Evolutionary conservation across 2,113 vertebrate genomes (phyloP).

Genomic region (Callipepla californica): DNA sequence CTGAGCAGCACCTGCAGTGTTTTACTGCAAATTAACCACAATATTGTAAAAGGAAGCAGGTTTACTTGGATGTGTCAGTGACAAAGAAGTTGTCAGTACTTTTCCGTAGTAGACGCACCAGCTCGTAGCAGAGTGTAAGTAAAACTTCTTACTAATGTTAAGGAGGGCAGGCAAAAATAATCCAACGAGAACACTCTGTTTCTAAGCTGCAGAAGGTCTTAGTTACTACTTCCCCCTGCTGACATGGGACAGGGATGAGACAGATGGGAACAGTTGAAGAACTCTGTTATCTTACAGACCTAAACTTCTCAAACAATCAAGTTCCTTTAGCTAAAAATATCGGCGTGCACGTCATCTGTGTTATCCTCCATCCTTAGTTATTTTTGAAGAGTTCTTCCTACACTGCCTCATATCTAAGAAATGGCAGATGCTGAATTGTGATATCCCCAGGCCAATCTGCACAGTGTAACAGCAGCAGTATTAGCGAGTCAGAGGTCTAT

Average conservation of each 20-base stretch:
- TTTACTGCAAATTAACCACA: conserved; percentile 27
- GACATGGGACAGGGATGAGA: conserved; percentile 48
- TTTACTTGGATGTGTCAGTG: not conserved
- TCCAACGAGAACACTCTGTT: conserved; percentile 32
- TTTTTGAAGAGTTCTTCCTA: not conserved
- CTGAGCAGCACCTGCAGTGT: conserved; percentile 22
- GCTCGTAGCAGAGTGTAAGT: conserved; percentile 49
- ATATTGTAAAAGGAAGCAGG: not conserved
- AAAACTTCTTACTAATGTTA: conserved; percentile 57
- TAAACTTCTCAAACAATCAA: conserved; percentile 21
- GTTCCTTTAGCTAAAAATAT: conserved; percentile 20
- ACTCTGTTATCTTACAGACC: conserved; percentile 13
- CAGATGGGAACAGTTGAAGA: conserved; percentile 48
- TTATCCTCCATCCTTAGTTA: not conserved
- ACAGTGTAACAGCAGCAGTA: not conserved
- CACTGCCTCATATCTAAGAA: not conserved
- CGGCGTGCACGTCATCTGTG: not conserved
- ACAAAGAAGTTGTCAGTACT: conserved; percentile 37
- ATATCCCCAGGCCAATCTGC: not conserved
- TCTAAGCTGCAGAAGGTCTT: conserved; percentile 52
- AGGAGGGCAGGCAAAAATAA: conserved; percentile 57
- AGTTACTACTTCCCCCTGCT: conserved; percentile 72
- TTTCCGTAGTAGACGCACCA: not conserved
- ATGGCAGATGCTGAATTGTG: not conserved
- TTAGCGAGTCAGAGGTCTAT: not conserved